Conservation (phyloP, 1,140 invertebrate genomes). For the Tribolium castaneum region DNA sequence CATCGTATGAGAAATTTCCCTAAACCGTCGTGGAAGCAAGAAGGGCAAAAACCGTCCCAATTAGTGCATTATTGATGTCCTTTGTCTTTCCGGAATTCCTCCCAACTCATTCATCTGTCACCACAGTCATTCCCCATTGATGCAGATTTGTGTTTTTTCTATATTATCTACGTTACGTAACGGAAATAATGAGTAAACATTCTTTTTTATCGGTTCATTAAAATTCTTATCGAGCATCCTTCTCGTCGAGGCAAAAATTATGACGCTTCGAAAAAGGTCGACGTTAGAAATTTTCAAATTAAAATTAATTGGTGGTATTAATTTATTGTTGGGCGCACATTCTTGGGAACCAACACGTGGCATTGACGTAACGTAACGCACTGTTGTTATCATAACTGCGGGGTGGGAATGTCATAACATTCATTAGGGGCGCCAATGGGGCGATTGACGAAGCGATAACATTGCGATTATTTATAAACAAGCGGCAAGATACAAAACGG, state of each 20-base stretch:
- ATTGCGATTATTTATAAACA: neutral
- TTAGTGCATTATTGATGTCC: conserved; percentile 25
- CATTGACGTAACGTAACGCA: conserved; percentile 20
- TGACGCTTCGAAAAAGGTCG: conserved; percentile 3
- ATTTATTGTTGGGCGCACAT: conserved; percentile 19
- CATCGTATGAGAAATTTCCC: neutral
- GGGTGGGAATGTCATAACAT: conserved; percentile 10
- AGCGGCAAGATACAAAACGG: neutral
- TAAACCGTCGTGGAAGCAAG: neutral
- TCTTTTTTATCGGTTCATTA: conserved; percentile 43
- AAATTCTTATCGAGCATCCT: conserved; percentile 38
- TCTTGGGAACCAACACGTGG: conserved; percentile 17
- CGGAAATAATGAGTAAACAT: conserved; percentile 36
- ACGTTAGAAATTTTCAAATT: conserved; percentile 19
- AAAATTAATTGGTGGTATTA: conserved; percentile 38
- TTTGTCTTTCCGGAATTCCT: conserved; percentile 34
- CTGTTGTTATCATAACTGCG: conserved; percentile 31
- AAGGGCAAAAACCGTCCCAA: conserved; percentile 1
- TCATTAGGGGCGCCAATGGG: conserved; percentile 6
- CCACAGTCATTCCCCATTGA: neutral
- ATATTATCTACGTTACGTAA: neutral
- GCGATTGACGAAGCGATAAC: conserved; percentile 20
- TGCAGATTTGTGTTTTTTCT: conserved; percentile 19
- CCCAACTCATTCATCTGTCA: conserved; percentile 26
- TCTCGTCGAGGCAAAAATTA: conserved; percentile 2